Conservation (phyloP, 2,797 vertebrate genomes). For the Syngnathus rostellatus region DNA sequence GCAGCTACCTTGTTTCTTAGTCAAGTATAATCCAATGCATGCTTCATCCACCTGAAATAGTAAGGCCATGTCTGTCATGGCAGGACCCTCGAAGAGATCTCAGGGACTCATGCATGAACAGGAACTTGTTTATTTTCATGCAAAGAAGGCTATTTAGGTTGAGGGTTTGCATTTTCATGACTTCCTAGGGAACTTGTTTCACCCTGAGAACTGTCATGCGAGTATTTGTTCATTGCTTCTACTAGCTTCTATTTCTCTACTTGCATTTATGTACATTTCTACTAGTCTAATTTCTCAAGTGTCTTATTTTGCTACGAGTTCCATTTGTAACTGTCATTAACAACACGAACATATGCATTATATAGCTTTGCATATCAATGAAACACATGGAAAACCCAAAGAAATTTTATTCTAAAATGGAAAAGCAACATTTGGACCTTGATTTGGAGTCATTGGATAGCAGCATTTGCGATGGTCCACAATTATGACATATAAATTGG, state of each 20-base stretch:
- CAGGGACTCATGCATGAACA: background rate
- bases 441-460: background rate
- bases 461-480: background rate
- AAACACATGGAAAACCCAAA: too few species aligned
- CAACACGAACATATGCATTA: too few species aligned
- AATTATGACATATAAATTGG: background rate
- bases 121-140: background rate
- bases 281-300: background rate
- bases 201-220: background rate
- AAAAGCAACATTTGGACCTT: background rate
- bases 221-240: background rate
- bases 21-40: background rate
- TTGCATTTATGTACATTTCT: background rate
- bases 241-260: too few species aligned
- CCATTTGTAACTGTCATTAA: too few species aligned
- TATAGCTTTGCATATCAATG: too few species aligned
- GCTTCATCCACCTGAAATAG: background rate
- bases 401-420: too few species aligned
- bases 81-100: too few species aligned
- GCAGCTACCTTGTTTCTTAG: background rate
- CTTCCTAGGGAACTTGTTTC: too few species aligned
- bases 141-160: background rate
- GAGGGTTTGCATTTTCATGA: background rate
- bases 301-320: too few species aligned
- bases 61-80: too few species aligned